Evolutionary conservation across 2,888 invertebrate species (phyloP).

Genomic region (Drosophila merina): DNA sequence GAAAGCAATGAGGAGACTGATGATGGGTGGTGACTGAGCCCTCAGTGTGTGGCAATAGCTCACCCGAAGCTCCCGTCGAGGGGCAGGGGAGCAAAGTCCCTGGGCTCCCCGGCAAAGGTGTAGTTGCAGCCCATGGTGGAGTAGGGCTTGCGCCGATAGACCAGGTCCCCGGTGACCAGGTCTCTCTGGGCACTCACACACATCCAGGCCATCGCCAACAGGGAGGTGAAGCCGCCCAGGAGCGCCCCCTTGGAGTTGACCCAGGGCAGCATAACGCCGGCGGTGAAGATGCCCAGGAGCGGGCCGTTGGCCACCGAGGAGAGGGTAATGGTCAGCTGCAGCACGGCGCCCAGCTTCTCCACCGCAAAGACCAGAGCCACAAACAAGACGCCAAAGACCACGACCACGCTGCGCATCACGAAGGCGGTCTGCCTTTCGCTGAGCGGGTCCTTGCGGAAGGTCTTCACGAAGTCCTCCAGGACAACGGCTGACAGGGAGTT

Average conservation of each 20-base stretch:
- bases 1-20: background rate
- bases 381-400: constrained; percentile 87
- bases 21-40: background rate
- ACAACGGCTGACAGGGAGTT: constrained; percentile 91
- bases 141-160: constrained; percentile 85
- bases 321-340: constrained; percentile 88
- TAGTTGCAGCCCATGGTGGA: constrained; percentile 85
- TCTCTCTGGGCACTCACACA: constrained; percentile 85
- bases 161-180: constrained; percentile 84
- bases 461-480: constrained; percentile 89
- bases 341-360: constrained; percentile 88
- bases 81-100: constrained; percentile 73
- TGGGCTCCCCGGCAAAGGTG: constrained; percentile 82
- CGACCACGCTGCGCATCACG: constrained; percentile 88
- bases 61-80: constrained; percentile 57
- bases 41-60: background rate
- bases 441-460: constrained; percentile 85
- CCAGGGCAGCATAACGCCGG: constrained; percentile 89
- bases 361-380: constrained; percentile 87
- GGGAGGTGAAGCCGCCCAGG: constrained; percentile 85
- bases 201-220: constrained; percentile 86
- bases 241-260: constrained; percentile 86
- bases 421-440: constrained; percentile 86
- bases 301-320: constrained; percentile 88
- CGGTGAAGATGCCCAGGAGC: constrained; percentile 88